Base-by-base conservation (phyloP, 2,113 vertebrate genomes). In the Antennarius striatus region DNA sequence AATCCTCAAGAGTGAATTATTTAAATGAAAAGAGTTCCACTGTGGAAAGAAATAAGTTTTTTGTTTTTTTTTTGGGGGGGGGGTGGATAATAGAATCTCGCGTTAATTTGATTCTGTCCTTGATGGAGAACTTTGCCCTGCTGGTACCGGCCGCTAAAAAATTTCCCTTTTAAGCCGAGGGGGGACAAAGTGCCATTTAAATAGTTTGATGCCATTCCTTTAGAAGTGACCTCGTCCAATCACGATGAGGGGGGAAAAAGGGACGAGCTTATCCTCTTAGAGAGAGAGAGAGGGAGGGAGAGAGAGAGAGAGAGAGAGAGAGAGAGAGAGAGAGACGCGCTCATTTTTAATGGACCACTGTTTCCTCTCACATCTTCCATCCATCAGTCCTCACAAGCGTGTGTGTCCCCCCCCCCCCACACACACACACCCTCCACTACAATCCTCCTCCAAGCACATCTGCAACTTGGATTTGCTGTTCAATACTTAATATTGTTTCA, bases 161-260 rank as follows among this genome's bases (percentile, higher is more conserved):
- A 76, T 45, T 59, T 68, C 72, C 84, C 83, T 80, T 85, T 86
- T 80, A 72, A 47, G n/a, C 61, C 14, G 70, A 75, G 74, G 16
- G 80, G 82, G 82, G 86, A 90, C 91, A 90, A 85, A 89, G 90
- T 90, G 87, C 86, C 87, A 89, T 96, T 96, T 98, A 96, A 98
- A 94, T 94, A 91, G 88, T 92, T 92, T 89, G 91, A 83, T 89
- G 88, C 77, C 93, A 95, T 96, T 96, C 95, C 95, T 94, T 22
- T 84, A 90, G 91, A 85, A 71, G 82, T 56, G 64, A 60, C 59
- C 71, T 88, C 91, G 80, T 82, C 96, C 96, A 98, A 98, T 98
- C 92, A 89, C 85, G 84, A 66, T 77, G 87, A 62, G 83, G 76
- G 58, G 84, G 90, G 91, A 77, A 81, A 88, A 88, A 86, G 85